Conservation (phyloP, 2,888 invertebrate genomes). For the Vanessa cardui region DNA sequence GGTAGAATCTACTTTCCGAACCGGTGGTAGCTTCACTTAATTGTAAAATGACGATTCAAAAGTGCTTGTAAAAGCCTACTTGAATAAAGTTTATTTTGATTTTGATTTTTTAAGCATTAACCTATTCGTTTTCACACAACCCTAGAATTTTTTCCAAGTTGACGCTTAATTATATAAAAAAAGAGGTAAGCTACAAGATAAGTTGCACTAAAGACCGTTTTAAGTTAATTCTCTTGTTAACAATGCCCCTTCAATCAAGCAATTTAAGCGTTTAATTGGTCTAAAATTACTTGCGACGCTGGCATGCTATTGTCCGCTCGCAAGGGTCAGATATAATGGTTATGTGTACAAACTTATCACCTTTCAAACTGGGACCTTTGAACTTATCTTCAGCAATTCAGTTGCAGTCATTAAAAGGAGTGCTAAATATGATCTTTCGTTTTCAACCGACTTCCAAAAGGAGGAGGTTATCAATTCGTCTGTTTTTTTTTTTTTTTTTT, state of each 20-base stretch:
- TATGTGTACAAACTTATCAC: background rate
- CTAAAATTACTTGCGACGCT: background rate
- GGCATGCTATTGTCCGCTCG: background rate
- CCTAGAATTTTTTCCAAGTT: no score
- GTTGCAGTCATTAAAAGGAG: background rate
- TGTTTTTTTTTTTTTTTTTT: no score
- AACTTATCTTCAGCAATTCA: background rate
- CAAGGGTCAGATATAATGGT: background rate
- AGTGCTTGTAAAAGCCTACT: no score
- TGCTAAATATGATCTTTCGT: background rate
- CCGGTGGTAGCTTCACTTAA: no score
- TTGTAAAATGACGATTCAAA: no score
- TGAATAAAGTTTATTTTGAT: no score
- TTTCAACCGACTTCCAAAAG: no score
- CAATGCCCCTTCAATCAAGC: background rate
- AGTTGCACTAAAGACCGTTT: background rate
- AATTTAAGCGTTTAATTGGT: conserved; percentile 8
- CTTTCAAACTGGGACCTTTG: background rate
- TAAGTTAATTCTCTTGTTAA: background rate
- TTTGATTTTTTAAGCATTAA: no score
- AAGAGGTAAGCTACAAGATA: background rate
- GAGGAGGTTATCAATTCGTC: no score
- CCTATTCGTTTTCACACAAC: no score
- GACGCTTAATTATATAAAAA: no score
- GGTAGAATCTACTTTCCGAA: no score